A percentile compares a stretch with the other conserved stretches of the same genome.
Evolutionary conservation across 1,140 invertebrate genomes (phyloP).

Genomic region (Phymorhynchus buccinoides): DNA sequence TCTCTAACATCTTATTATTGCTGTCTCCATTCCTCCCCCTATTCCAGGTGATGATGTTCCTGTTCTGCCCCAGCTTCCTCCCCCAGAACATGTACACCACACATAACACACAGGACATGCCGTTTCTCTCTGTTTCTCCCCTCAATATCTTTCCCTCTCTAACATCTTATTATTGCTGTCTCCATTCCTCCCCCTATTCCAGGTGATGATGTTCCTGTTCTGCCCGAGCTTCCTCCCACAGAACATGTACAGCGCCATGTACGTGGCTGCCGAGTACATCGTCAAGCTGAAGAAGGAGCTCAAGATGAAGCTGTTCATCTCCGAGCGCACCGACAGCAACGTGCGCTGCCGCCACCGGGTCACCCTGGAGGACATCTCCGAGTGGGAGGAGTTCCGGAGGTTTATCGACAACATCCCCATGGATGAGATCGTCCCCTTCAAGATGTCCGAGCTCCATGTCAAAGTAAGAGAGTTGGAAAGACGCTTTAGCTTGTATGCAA

Average conservation of each 20-base stretch:
- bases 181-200: not conserved
- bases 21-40: not conserved
- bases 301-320: constrained; percentile 64
- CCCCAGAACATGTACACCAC: constrained; percentile 64
- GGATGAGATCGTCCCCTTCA: constrained; percentile 62
- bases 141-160: not conserved
- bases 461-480: constrained; percentile 21
- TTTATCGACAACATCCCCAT: constrained; percentile 53
- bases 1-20: not conserved
- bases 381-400: constrained; percentile 61
- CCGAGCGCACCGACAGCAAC: constrained; percentile 56
- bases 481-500: too few species aligned
- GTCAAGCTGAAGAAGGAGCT: constrained; percentile 64
- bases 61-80: constrained; percentile 66
- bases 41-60: constrained; percentile 59
- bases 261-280: constrained; percentile 66
- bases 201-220: constrained; percentile 66
- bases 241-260: constrained; percentile 63
- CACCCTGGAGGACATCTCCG: constrained; percentile 59
- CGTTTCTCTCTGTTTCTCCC: too few species aligned
- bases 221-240: constrained; percentile 64
- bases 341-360: constrained; percentile 60
- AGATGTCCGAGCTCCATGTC: constrained; percentile 61
- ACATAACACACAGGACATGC: too few species aligned
- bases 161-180: not conserved